phyloP scores from a whole-genome alignment of 2,797 vertebrate species.

The Chloroceryle inda region DNA sequence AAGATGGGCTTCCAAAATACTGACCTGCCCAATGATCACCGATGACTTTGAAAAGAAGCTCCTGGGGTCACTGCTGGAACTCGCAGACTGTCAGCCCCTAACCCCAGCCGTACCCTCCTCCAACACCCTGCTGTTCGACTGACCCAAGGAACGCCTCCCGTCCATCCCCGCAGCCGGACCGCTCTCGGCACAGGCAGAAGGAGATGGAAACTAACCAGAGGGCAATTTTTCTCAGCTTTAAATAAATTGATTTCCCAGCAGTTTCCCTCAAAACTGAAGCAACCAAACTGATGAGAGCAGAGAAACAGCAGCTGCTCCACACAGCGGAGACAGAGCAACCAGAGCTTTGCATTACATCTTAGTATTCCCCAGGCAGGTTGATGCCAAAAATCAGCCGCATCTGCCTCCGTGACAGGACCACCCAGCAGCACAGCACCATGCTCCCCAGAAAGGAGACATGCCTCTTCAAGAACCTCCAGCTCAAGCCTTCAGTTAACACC shows the following conservation, averaged over 20 bases:
- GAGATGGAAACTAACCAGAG: background rate
- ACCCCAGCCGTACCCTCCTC: background rate
- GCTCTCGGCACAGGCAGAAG: background rate
- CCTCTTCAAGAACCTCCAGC: background rate
- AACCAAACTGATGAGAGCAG: background rate
- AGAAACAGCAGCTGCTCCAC: conserved; percentile 27
- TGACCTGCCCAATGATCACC: background rate
- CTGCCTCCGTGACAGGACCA: background rate
- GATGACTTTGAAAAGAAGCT: background rate
- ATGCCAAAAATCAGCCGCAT: background rate
- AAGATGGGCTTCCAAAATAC: background rate
- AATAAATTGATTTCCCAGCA: background rate
- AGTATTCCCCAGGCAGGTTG: background rate
- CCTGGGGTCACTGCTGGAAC: background rate
- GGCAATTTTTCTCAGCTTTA: background rate
- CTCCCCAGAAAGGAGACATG: background rate
- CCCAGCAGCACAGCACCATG: background rate
- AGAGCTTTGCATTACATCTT: background rate
- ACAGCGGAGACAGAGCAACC: background rate
- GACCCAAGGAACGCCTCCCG: background rate
- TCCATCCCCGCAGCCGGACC: background rate
- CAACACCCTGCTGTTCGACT: background rate
- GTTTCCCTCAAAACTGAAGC: background rate
- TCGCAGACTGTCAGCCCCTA: too few relatives aligned
- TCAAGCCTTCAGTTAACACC: background rate